Conservation (phyloP, 2,113 vertebrate species). For the Hylia prasina region DNA sequence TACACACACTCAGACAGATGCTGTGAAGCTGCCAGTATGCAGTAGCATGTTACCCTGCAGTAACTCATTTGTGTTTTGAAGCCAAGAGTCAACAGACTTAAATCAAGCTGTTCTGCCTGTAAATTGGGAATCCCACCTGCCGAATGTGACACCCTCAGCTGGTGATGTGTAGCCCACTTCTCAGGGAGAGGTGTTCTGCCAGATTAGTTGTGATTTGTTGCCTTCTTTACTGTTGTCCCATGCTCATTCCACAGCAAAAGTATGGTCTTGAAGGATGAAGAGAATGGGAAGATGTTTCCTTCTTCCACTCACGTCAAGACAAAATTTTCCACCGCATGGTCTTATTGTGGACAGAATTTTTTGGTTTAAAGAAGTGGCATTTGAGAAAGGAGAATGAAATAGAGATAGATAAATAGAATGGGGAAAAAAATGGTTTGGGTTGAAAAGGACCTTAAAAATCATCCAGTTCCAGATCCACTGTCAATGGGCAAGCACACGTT, state of each 20-base stretch:
- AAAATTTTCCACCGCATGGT: not conserved
- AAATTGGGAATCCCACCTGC: not conserved
- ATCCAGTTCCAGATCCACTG: not conserved
- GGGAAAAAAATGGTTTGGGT: rapidly evolving
- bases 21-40: not conserved
- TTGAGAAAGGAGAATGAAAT: not conserved
- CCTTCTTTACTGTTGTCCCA: not conserved
- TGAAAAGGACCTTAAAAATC: not conserved
- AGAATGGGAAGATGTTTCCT: not conserved
- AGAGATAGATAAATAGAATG: not conserved
- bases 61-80: slow-evolving; percentile 20
- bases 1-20: not conserved
- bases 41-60: not conserved
- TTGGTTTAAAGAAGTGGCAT: not conserved
- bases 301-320: rapidly evolving
- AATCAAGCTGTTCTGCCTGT: slow-evolving; percentile 21
- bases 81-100: slow-evolving; percentile 9
- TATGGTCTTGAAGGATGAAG: not conserved
- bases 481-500: not conserved
- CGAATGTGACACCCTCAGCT: not conserved
- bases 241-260: not conserved
- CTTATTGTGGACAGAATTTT: not conserved
- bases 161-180: not conserved
- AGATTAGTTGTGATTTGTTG: not conserved
- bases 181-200: not conserved